These are phyloP conservation scores for Brachyopa scutellaris DNA, from an alignment of 2,888 invertebrate species.

Conservation along the genomic window DNA sequence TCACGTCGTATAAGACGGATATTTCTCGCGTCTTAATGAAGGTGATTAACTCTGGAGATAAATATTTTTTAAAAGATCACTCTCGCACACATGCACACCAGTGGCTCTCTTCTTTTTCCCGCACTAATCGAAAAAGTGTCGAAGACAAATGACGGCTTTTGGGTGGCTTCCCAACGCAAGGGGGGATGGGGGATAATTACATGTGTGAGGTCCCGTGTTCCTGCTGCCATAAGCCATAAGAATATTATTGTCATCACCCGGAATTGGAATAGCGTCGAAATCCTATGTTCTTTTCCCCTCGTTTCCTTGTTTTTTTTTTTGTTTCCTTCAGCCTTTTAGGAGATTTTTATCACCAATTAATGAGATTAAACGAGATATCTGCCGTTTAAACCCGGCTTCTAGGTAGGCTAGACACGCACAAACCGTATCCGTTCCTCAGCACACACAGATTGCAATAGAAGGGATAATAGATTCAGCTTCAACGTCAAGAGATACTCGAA, in stretches of 20 bases:
- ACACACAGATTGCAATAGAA: conserved; percentile 29
- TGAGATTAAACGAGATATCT: conserved; percentile 64
- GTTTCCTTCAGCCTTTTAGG: conserved; percentile 46
- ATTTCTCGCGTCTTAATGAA: conserved; percentile 71
- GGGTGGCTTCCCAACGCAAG: background rate
- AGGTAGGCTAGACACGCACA: conserved; percentile 43
- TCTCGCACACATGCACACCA: conserved; percentile 17
- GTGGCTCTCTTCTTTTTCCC: background rate
- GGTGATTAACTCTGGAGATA: conserved; percentile 68
- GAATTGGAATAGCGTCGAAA: conserved; percentile 48
- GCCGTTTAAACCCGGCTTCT: conserved; percentile 24
- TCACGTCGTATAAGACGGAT: conserved; percentile 65
- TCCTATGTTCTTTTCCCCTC: conserved; percentile 34
- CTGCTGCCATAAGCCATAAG: conserved; percentile 1
- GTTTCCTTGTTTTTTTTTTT: conserved; percentile 9
- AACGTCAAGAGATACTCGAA: too few species aligned
- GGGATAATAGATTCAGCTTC: background rate
- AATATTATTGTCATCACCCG: conserved; percentile 31
- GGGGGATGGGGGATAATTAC: conserved; percentile 22
- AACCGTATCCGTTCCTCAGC: background rate
- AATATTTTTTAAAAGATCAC: conserved; percentile 67
- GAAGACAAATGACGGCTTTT: conserved; percentile 66
- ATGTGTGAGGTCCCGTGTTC: conserved; percentile 57
- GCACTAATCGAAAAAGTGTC: conserved; percentile 69
- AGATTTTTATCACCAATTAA: conserved; percentile 70